Evolutionary conservation across 1,140 invertebrate genomes (phyloP).

Genomic region (Zaprionus africanus): DNA sequence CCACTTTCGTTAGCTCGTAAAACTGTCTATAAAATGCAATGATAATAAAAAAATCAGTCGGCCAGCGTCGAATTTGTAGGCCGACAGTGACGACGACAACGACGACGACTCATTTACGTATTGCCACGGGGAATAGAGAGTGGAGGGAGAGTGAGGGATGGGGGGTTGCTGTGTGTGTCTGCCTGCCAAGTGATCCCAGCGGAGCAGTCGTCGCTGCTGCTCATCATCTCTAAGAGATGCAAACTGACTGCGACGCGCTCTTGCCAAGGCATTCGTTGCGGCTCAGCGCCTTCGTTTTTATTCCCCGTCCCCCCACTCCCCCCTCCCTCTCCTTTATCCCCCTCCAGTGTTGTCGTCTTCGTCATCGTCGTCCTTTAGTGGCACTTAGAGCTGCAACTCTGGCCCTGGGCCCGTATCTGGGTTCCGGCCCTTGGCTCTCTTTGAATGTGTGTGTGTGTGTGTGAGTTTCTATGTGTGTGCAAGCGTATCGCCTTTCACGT

Average conservation of each 20-base stretch:
- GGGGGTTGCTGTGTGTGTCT: conserved; percentile 7
- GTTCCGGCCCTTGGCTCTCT: conserved; percentile 31
- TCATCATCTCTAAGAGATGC: conserved; percentile 21
- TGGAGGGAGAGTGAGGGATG: background rate
- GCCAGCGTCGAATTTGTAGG: conserved; percentile 48
- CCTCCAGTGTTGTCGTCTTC: background rate
- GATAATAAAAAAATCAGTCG: conserved; percentile 74
- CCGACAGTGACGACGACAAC: conserved; percentile 31
- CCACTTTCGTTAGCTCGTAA: conserved; percentile 82
- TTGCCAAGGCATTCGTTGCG: conserved; percentile 40
- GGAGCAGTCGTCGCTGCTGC: conserved; percentile 32
- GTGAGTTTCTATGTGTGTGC: conserved; percentile 19
- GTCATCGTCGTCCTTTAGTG: conserved; percentile 61
- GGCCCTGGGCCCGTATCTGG: conserved; percentile 35
- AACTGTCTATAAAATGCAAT: conserved; percentile 82
- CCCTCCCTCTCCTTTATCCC: background rate
- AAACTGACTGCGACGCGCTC: conserved; percentile 10
- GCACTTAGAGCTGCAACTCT: conserved; percentile 62
- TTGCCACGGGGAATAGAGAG: background rate
- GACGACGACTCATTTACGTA: conserved; percentile 72
- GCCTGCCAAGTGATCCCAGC: conserved; percentile 45
- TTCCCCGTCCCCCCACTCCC: background rate
- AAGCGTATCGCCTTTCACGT: conserved; percentile 78
- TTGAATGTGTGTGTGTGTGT: conserved; percentile 19
- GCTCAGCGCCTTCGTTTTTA: conserved; percentile 49